Evolutionary conservation across 2,113 vertebrate genomes (phyloP).

Genomic region (Thoracochromis brauschi): DNA sequence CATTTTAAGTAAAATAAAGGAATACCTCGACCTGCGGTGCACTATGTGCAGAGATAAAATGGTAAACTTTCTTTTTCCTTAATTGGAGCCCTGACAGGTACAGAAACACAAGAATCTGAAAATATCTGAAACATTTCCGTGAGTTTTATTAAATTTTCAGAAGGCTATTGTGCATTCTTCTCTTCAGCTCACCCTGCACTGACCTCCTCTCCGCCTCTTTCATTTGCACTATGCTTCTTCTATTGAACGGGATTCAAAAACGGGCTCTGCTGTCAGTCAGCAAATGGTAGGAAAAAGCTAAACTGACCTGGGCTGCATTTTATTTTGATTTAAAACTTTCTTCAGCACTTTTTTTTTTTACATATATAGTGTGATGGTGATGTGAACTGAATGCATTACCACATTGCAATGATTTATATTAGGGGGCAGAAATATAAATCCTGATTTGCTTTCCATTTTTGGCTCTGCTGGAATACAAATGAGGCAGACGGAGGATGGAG

Average conservation of each 20-base stretch:
- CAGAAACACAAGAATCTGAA: background rate
- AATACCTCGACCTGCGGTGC: background rate
- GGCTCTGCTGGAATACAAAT: background rate
- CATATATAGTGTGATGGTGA: background rate
- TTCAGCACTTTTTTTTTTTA: background rate
- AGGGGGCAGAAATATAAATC: background rate
- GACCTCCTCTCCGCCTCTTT: background rate
- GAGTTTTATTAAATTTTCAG: slow-evolving; percentile 16
- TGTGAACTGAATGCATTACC: background rate
- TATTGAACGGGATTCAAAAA: background rate
- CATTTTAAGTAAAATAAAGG: background rate
- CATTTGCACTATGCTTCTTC: background rate
- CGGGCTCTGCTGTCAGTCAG: background rate
- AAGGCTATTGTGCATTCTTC: background rate
- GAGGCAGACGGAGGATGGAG: slow-evolving; percentile 7
- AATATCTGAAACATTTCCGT: background rate
- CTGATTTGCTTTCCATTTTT: background rate
- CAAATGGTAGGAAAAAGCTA: background rate
- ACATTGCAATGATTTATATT: background rate
- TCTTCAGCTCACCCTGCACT: background rate
- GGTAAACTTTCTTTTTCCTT: background rate
- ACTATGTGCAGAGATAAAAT: background rate
- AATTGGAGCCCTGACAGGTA: background rate
- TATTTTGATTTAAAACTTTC: background rate
- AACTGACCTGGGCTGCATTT: background rate